Percentiles rank a stretch among this genome's conserved stretches.
These are phyloP conservation scores for Drosophila rufa DNA, from an alignment of 1,140 invertebrate species.

Conservation along the genomic window DNA sequence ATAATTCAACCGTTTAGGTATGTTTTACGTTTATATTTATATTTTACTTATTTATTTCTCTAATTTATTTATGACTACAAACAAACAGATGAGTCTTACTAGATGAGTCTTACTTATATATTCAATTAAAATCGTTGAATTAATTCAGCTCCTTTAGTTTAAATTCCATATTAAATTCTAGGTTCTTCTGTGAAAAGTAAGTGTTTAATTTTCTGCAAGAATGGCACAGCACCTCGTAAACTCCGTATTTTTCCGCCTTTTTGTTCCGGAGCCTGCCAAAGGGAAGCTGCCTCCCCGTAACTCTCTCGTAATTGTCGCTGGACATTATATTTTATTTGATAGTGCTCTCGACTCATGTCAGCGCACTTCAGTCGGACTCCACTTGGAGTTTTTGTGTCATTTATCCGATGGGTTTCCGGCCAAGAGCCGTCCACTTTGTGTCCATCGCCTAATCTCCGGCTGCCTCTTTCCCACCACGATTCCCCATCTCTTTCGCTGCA, in stretches of 20 bases:
- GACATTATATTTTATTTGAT: slow-evolving; percentile 33
- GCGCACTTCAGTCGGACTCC: slow-evolving; percentile 20
- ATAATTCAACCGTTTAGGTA: no score
- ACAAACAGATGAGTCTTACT: no score
- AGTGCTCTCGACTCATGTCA: slow-evolving; percentile 27
- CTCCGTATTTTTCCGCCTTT: background rate
- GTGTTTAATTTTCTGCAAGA: slow-evolving; percentile 1
- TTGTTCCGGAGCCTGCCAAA: background rate
- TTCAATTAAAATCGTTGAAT: no score
- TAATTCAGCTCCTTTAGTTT: no score
- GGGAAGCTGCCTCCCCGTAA: background rate
- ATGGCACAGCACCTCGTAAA: slow-evolving; percentile 1
- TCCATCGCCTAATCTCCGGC: slow-evolving; percentile 44
- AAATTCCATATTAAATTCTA: background rate
- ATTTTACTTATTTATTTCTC: no score
- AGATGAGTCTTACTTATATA: no score
- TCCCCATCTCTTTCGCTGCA: background rate
- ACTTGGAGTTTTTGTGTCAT: slow-evolving; percentile 54
- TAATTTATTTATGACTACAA: no score
- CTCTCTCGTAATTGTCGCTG: slow-evolving; percentile 15
- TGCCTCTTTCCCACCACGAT: background rate
- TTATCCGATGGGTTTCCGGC: slow-evolving; percentile 68
- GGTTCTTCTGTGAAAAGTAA: background rate
- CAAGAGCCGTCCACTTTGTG: slow-evolving; percentile 49
- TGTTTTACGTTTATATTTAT: no score